Evolutionary conservation across 2,113 vertebrate genomes (phyloP).

Genomic region (Potamarius usumacintae): DNA sequence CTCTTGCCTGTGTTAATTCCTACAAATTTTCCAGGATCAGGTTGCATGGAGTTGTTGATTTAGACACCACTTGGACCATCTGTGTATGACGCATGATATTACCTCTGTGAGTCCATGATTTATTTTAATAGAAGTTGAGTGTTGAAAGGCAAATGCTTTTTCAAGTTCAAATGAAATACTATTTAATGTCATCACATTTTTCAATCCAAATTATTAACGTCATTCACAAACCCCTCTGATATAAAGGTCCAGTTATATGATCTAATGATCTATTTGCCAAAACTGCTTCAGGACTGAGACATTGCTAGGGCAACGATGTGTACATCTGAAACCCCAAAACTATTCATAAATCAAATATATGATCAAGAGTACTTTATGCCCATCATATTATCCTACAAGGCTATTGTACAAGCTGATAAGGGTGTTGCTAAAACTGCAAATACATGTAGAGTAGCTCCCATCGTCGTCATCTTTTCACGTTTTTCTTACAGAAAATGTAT

Average conservation of each 20-base stretch:
- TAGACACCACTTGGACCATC: neutral
- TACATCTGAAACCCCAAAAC: neutral
- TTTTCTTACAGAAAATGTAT: slow-evolving; percentile 7
- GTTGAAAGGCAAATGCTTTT: neutral
- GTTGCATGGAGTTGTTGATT: neutral
- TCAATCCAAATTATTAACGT: slow-evolving; percentile 16
- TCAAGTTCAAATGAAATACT: neutral
- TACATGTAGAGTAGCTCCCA: neutral
- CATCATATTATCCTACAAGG: neutral
- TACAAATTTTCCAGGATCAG: neutral
- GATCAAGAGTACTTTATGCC: slow-evolving; percentile 1
- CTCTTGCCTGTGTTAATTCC: neutral
- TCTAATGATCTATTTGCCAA: neutral
- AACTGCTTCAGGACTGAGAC: neutral
- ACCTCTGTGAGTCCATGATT: neutral
- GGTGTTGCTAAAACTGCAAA: neutral
- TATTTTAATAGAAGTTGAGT: neutral
- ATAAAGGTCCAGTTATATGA: slow-evolving; percentile 1
- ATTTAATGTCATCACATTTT: slow-evolving; percentile 15
- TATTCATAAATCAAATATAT: neutral
- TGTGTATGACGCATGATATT: neutral
- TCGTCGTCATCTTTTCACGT: neutral
- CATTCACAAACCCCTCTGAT: slow-evolving; percentile 18
- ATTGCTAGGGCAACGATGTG: neutral
- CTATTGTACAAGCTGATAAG: slow-evolving; percentile 17